phyloP scores from a whole-genome alignment of 1,140 invertebrate genomes.

The Hylyphantes graminicola region DNA sequence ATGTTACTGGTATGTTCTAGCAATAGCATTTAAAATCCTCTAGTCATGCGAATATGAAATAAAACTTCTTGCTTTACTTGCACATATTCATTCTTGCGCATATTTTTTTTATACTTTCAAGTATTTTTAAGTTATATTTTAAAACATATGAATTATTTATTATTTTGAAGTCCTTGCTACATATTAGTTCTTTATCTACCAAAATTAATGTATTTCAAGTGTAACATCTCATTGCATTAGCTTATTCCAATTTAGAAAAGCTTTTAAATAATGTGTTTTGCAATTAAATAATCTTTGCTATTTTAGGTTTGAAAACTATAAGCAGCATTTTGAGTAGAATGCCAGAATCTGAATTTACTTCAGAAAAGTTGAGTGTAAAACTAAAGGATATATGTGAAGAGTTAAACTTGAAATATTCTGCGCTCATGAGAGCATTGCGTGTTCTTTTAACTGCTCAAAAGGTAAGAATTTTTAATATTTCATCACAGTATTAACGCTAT shows the following conservation, averaged over 20 bases:
- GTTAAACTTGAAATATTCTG: constrained; percentile 45
- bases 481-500: not conserved
- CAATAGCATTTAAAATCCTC: no score
- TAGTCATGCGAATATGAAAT: no score
- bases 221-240: not conserved
- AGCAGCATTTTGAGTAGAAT: not conserved
- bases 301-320: constrained; percentile 26
- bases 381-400: constrained; percentile 36
- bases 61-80: no score
- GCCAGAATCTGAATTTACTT: constrained; percentile 24
- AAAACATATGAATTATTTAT: not conserved
- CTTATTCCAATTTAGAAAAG: not conserved
- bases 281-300: not conserved
- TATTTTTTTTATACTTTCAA: no score
- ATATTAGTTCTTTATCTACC: not conserved
- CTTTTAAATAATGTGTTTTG: not conserved
- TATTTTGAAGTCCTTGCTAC: not conserved
- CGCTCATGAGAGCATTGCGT: constrained; percentile 50
- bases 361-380: constrained; percentile 14
- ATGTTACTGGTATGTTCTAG: no score
- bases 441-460: constrained; percentile 33
- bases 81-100: no score
- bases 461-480: constrained; percentile 48
- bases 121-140: not conserved
- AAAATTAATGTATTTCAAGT: not conserved